phyloP scores from a whole-genome alignment of 1,140 invertebrate genomes.

The Zelostemma sp. region DNA sequence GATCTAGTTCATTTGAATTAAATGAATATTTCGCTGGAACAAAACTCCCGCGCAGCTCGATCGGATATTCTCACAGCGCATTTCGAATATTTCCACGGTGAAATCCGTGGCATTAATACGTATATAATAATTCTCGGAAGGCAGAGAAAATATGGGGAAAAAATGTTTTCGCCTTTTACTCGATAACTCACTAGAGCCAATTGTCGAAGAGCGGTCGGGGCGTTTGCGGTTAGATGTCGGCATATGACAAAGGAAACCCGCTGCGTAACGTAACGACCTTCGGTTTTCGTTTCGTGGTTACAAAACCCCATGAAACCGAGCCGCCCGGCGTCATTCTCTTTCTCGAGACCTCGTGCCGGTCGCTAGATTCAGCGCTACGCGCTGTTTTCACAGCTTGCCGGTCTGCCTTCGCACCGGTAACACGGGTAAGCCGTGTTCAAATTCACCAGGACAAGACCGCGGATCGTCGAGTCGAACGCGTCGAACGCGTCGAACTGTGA shows the following conservation, averaged over 20 bases:
- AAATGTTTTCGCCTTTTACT: constrained; percentile 11
- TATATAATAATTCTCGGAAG: background rate
- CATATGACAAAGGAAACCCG: constrained; percentile 67
- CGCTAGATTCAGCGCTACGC: constrained; percentile 27
- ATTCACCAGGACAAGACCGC: constrained; percentile 38
- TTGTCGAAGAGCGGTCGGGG: constrained; percentile 35
- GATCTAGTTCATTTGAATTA: too few relatives aligned
- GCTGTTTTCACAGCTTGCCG: constrained; percentile 68
- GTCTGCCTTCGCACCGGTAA: constrained; percentile 10
- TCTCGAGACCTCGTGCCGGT: constrained; percentile 38
- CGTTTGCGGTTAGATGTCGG: constrained; percentile 66
- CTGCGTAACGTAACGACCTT: constrained; percentile 69
- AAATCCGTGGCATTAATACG: too few relatives aligned
- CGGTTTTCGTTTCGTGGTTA: constrained; percentile 66
- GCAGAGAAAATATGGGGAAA: background rate
- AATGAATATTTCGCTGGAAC: too few relatives aligned
- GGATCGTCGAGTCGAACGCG: constrained; percentile 20
- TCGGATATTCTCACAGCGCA: too few relatives aligned
- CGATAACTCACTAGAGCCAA: constrained; percentile 29
- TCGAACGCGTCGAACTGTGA: constrained; percentile 55
- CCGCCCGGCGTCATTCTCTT: constrained; percentile 32
- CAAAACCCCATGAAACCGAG: constrained; percentile 64
- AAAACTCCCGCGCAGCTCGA: too few relatives aligned
- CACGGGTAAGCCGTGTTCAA: constrained; percentile 17
- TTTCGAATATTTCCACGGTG: too few relatives aligned